These are phyloP conservation scores for Heptranchias perlo DNA, from an alignment of 2,113 vertebrate species.

Conservation along the genomic window DNA sequence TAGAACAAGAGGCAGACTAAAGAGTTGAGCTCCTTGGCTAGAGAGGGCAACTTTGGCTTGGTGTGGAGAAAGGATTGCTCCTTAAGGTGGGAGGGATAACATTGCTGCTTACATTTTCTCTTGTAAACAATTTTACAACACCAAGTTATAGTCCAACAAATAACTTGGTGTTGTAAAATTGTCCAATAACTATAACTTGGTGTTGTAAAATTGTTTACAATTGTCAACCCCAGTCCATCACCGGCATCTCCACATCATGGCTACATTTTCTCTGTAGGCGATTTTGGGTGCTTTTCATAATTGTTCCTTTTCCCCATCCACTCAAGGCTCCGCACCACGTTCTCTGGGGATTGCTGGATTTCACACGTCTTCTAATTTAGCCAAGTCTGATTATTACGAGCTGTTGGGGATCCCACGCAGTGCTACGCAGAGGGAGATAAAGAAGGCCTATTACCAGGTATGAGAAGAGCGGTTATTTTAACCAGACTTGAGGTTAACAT, in stretches of 20 bases:
- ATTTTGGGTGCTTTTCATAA: not conserved
- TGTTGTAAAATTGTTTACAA: too few species aligned
- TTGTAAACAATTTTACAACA: too few species aligned
- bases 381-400: conserved; percentile 89
- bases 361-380: conserved; percentile 61
- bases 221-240: too few species aligned
- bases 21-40: too few species aligned
- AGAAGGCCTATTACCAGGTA: conserved; percentile 97
- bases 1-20: too few species aligned
- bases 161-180: too few species aligned
- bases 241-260: too few species aligned
- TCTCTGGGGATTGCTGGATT: conserved; percentile 56
- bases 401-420: conserved; percentile 77
- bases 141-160: too few species aligned
- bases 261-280: not conserved
- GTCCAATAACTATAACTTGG: too few species aligned
- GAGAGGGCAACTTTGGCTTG: too few species aligned
- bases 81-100: too few species aligned
- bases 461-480: conserved; percentile 39
- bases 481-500: not conserved
- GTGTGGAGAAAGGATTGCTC: too few species aligned
- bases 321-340: conserved; percentile 38
- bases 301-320: not conserved
- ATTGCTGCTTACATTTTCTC: not conserved
- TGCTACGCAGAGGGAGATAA: conserved; percentile 90